Percentiles rank a stretch among this genome's conserved stretches.
These are phyloP conservation scores for Linnaemya tessellans DNA, from an alignment of 2,888 invertebrate genomes.

Conservation along the genomic window DNA sequence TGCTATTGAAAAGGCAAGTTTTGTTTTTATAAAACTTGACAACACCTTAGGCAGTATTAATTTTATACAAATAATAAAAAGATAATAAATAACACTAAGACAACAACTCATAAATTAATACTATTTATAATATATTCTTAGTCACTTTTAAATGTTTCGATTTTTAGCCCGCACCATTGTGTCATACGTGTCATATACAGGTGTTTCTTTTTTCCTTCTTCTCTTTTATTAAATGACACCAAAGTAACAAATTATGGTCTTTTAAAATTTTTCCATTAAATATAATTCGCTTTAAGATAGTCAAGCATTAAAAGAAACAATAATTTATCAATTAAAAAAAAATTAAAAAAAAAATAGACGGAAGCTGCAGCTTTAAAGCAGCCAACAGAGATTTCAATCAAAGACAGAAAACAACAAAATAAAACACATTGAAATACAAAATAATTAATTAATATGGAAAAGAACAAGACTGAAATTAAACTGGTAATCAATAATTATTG, in stretches of 20 bases:
- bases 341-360: neutral
- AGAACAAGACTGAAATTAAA: neutral
- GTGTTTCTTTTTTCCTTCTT: slow-evolving; percentile 15
- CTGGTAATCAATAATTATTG: neutral
- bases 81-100: neutral
- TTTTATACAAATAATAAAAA: neutral
- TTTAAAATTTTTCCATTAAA: neutral
- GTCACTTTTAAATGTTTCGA: neutral
- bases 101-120: slow-evolving; percentile 15
- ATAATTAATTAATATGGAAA: neutral
- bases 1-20: neutral
- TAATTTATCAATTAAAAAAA: slow-evolving; percentile 6
- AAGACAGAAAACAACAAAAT: slow-evolving; percentile 5
- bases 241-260: neutral
- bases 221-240: neutral
- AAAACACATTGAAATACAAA: neutral
- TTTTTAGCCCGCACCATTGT: neutral
- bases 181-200: neutral
- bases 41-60: neutral
- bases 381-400: neutral
- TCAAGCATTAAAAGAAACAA: slow-evolving; percentile 4
- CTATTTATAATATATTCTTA: slow-evolving; percentile 31
- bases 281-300: neutral
- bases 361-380: slow-evolving; percentile 11
- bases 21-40: neutral